Evolutionary conservation across 2,797 vertebrate species (phyloP), one percentile per base, ranked within the genome.

Genomic region (Chanos chanos): DNA sequence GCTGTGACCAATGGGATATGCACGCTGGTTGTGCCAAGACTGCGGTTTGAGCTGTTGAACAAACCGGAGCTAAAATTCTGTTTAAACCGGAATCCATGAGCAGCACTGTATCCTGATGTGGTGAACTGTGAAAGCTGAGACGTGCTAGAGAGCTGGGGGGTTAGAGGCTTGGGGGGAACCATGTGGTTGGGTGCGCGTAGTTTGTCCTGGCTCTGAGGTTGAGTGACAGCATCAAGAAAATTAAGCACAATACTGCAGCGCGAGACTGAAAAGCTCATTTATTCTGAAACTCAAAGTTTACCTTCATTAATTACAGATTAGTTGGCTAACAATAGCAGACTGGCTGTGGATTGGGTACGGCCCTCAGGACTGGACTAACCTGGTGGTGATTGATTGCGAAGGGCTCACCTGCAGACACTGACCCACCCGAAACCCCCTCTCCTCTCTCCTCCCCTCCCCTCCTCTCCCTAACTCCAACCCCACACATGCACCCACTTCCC

Each of bases 61-160:
- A 93, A 81, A 91, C 84, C 85, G 68, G 87, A 92, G 93, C 91
- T 72, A 92, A 91, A 94, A 94, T 92, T 89, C 92, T 89, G 90
- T 93, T 93, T 90, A 77, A 90, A 94, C 94, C 96, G 95, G 96
- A 97, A 96, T 97, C 93, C 89, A 87, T 93, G 89, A 89, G 83
- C 85, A 91, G 93, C 84, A 89, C 91, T 95, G 91, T 95, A 98
- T 99, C 94, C 95, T 99, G 96, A 96, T 95, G 94, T 98, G 96
- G 94, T 95, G 86, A 93, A 87, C 85, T 50, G 18, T 73, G 70
- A 77, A 68, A 74, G 67, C 44, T 71, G 72, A 70, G 59, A 66
- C 19, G 64, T 18, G 40, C 25, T 45, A 15, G 30, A 8, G 34
- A 40, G 34, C 51, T 48, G 16, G 52, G 62, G 21, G 49, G 51